These are phyloP conservation scores for Puntigrus tetrazona DNA, from an alignment of 2,113 vertebrate species.

Conservation along the genomic window DNA sequence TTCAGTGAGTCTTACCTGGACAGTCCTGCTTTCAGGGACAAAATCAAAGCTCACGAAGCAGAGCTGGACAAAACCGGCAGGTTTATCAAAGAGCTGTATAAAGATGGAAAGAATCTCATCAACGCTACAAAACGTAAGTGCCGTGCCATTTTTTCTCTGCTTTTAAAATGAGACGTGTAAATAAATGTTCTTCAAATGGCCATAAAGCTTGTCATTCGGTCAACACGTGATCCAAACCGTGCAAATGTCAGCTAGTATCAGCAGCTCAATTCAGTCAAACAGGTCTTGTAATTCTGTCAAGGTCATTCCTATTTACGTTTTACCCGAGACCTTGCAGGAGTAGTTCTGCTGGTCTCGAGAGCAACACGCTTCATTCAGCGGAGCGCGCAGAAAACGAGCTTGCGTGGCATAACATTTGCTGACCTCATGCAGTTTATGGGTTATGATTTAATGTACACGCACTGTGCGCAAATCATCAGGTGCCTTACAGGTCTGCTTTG, in stretches of 20 bases:
- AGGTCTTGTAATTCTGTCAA: background rate
- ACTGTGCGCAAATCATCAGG: background rate
- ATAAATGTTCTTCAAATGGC: background rate
- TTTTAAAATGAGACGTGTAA: background rate
- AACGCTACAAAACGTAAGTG: slow-evolving; percentile 93
- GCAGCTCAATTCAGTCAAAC: background rate
- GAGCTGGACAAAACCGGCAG: slow-evolving; percentile 96
- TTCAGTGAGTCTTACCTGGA: slow-evolving; percentile 98
- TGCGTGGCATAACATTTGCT: slow-evolving; percentile 15
- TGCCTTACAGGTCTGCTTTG: background rate
- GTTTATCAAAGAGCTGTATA: slow-evolving; percentile 97
- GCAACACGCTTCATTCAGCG: background rate
- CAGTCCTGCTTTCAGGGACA: slow-evolving; percentile 90
- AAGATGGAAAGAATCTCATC: slow-evolving; percentile 96
- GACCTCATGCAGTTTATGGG: background rate
- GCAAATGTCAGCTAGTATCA: background rate
- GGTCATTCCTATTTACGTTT: background rate
- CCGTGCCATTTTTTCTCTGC: background rate
- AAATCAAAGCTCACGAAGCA: slow-evolving; percentile 89
- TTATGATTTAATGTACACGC: background rate
- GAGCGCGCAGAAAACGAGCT: background rate
- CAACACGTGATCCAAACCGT: background rate
- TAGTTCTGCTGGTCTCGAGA: background rate
- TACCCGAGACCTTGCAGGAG: background rate
- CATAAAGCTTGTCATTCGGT: background rate